Evolutionary conservation across 2,888 invertebrate species (phyloP), one percentile per base, ranked within the genome.

Genomic region (Aelia acuminata): DNA sequence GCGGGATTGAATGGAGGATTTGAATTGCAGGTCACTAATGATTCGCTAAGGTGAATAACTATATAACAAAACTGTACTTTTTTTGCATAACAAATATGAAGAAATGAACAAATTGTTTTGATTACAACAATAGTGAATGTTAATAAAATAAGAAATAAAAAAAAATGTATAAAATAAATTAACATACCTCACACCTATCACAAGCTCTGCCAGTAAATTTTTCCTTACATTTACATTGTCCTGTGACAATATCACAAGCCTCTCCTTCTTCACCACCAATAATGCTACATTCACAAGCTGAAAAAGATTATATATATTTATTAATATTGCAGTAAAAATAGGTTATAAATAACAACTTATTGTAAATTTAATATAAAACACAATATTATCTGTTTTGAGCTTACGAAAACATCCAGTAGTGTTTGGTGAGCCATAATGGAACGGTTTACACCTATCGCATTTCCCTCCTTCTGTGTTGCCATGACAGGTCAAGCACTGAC

Each of bases 401-500:
- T 92, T 90, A 93, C 93, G 93, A 91, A 94, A 94, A 92, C 97
- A 97, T 90, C 94, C 93, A 63, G 94, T 94, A 47, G 93, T 92
- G 22, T 93, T 91, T 88, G 96, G 94, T 89, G 96, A 94, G 3
- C 96, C 95, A 92, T 94, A 96, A 91, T 94, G 94, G 88, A 94
- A 94, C 87, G 94, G 92, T 91, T 95, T 94, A 91, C 95, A 96
- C 90, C 91, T 92, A 85, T 95, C 94, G 91, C 95, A 95, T 90
- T 93, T 92, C 91, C 93, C 93, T 31, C 95, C 96, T 91, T 94
- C 94, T 0, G 96, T 96, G 91, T 96, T 95, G 84, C 95, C 95
- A 87, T 94, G 95, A 92, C 99, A 99, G 75, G 95, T 95, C 88
- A 97, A 94, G 92, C 99, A 99, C 90, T 95, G 94, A 1, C 99